These are phyloP conservation scores for Delia radicum DNA, from an alignment of 1,140 invertebrate species.

Conservation along the genomic window DNA sequence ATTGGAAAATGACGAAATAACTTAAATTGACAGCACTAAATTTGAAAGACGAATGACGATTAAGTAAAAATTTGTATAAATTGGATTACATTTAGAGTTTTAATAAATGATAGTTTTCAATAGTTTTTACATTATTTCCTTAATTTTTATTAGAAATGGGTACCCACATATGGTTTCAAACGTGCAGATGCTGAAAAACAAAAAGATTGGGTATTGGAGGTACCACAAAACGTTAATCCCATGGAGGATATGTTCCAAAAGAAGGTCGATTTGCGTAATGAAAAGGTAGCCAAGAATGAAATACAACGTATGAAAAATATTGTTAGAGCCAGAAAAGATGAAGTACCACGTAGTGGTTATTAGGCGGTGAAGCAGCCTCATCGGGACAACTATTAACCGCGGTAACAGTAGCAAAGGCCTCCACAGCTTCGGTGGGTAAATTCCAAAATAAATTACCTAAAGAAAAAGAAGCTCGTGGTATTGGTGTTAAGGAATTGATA, in stretches of 20 bases:
- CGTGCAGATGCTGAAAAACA: constrained; percentile 79
- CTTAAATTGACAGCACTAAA: too few species aligned
- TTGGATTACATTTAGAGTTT: too few species aligned
- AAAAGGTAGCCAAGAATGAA: constrained; percentile 94
- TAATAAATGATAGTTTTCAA: too few species aligned
- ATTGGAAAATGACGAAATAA: too few species aligned
- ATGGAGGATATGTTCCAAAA: constrained; percentile 88
- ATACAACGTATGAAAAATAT: constrained; percentile 91
- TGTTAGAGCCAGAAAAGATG: constrained; percentile 78
- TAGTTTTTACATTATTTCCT: not conserved
- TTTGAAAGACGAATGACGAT: not conserved
- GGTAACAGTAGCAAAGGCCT: constrained; percentile 77
- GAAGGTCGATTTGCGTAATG: constrained; percentile 75
- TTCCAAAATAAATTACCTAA: constrained; percentile 83
- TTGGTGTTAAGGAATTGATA: constrained; percentile 64
- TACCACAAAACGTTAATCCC: constrained; percentile 84
- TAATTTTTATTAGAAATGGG: constrained; percentile 74
- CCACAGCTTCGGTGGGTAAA: constrained; percentile 90
- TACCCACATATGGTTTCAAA: constrained; percentile 80
- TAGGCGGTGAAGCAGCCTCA: constrained; percentile 68
- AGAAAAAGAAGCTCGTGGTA: constrained; percentile 71
- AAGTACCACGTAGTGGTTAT: constrained; percentile 76
- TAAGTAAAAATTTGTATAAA: too few species aligned
- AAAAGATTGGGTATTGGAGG: constrained; percentile 92
- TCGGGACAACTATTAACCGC: constrained; percentile 69